Evolutionary conservation across 2,797 vertebrate genomes (phyloP).

Genomic region (Scarus forsteni): DNA sequence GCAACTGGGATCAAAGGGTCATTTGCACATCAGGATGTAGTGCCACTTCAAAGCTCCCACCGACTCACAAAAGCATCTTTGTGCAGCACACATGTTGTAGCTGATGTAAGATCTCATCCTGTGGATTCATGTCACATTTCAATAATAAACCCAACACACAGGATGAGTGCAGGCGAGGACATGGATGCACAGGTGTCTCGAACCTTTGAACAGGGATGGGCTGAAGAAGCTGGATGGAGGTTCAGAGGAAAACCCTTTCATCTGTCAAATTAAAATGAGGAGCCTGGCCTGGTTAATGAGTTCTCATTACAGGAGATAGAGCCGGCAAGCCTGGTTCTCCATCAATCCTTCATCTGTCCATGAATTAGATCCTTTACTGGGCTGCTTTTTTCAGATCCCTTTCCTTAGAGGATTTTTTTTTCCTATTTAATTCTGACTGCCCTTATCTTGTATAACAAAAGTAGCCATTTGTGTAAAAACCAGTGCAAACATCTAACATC

Average conservation of each 20-base stretch:
- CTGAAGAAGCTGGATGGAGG: constrained; percentile 25
- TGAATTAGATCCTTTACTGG: constrained; percentile 5
- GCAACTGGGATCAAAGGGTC: constrained; percentile 73
- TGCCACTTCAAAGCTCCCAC: constrained; percentile 71
- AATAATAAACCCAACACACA: constrained; percentile 50
- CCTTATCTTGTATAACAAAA: constrained; percentile 12
- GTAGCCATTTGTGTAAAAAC: constrained; percentile 23
- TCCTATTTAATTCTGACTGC: neutral
- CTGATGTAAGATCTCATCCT: constrained; percentile 32
- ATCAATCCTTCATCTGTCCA: constrained; percentile 15
- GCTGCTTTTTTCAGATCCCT: constrained; percentile 12
- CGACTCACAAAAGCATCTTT: constrained; percentile 70
- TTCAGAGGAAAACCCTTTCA: constrained; percentile 45
- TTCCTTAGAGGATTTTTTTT: neutral
- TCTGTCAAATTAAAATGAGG: constrained; percentile 45
- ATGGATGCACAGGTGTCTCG: constrained; percentile 42
- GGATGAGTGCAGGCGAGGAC: constrained; percentile 10
- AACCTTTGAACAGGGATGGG: constrained; percentile 53
- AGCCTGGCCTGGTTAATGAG: constrained; percentile 43
- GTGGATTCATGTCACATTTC: constrained; percentile 41
- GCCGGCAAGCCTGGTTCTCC: constrained; percentile 1
- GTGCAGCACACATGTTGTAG: constrained; percentile 28
- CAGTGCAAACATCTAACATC: constrained; percentile 49
- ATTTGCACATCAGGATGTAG: constrained; percentile 79
- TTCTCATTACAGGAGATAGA: constrained; percentile 28